phyloP scores from a whole-genome alignment of 1,140 invertebrate species.

The Agrypnia vestita region DNA sequence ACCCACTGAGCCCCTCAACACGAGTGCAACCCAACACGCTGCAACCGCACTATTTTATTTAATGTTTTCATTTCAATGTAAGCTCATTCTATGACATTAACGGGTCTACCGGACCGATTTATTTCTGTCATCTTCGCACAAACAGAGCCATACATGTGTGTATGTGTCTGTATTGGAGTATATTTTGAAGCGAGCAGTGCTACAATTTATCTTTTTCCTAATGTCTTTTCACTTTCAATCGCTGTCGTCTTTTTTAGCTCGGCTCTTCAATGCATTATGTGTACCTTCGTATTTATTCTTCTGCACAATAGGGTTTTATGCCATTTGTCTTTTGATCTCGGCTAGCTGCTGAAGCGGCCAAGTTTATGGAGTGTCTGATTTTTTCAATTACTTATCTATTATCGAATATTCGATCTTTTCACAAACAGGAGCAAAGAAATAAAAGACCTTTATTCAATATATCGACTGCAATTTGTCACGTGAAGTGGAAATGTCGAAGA shows the following conservation, averaged over 20 bases:
- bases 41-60: conserved; percentile 24
- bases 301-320: conserved; percentile 44
- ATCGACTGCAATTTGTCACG: conserved; percentile 59
- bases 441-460: conserved; percentile 49
- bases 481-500: not conserved
- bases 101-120: conserved; percentile 57
- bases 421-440: conserved; percentile 44
- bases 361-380: conserved; percentile 56
- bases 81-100: conserved; percentile 38
- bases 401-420: conserved; percentile 58
- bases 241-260: conserved; percentile 49
- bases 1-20: not conserved
- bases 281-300: conserved; percentile 35
- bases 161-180: conserved; percentile 29
- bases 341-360: conserved; percentile 46
- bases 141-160: conserved; percentile 40
- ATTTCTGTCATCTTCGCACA: conserved; percentile 57
- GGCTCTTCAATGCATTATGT: conserved; percentile 45
- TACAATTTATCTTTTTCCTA: conserved; percentile 59
- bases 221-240: conserved; percentile 60
- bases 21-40: not conserved
- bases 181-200: conserved; percentile 47
- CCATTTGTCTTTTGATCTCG: conserved; percentile 55
- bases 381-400: conserved; percentile 62
- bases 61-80: conserved; percentile 38